Conservation (phyloP, 23 tunicate species). For the Clavelina lepadiformis region DNA sequence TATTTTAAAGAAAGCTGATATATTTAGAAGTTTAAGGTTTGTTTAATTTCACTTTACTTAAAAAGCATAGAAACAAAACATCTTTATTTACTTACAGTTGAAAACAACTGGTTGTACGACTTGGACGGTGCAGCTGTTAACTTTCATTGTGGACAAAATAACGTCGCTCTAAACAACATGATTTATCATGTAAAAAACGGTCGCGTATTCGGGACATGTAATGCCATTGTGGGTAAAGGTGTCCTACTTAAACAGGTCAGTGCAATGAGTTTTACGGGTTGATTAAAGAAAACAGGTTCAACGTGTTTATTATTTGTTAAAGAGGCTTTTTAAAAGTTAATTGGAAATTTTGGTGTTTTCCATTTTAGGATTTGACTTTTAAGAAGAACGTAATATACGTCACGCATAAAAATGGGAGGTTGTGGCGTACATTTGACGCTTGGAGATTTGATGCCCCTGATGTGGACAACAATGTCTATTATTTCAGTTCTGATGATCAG, state of each 20-base stretch:
- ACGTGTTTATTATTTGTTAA: too few species aligned
- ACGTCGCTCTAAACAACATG: conserved; percentile 49
- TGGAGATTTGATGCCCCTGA: conserved; percentile 20
- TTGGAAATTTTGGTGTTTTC: too few species aligned
- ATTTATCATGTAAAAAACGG: conserved; percentile 23
- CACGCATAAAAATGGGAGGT: neutral
- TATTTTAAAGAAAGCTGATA: neutral
- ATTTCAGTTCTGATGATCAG: too few species aligned
- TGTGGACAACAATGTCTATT: conserved; percentile 12
- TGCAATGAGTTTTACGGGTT: too few species aligned
- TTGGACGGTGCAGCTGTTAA: conserved; percentile 37
- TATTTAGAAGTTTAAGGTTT: neutral
- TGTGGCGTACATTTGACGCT: conserved; percentile 17
- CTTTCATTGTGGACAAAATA: conserved; percentile 65
- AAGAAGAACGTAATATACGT: conserved; percentile 13
- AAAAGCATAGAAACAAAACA: too few species aligned
- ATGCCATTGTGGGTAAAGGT: conserved; percentile 15
- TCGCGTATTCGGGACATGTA: conserved; percentile 57
- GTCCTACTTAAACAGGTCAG: too few species aligned
- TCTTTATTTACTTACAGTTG: conserved; percentile 13
- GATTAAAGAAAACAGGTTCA: too few species aligned
- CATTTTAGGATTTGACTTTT: conserved; percentile 9
- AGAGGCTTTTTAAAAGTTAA: too few species aligned
- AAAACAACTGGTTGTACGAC: conserved; percentile 50
- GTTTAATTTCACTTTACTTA: neutral